phyloP scores from a whole-genome alignment of 2,113 vertebrate genomes.

The Corythornis cristatus region DNA sequence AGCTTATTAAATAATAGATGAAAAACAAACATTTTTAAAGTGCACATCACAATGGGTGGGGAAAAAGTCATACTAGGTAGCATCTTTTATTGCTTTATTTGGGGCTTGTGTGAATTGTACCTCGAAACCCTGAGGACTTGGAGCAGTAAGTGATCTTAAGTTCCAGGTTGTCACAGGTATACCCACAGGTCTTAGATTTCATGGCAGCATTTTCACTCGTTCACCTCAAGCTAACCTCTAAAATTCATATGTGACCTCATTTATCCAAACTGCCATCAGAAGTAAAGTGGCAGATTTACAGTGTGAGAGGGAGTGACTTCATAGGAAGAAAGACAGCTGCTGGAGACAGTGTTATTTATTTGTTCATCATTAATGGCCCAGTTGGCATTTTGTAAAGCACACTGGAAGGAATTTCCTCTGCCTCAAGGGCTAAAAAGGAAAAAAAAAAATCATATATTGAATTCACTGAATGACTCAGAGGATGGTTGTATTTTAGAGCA shows the following conservation, averaged over 20 bases:
- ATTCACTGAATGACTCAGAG: not conserved
- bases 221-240: slow-evolving; percentile 15
- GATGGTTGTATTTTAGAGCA: not conserved
- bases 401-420: not conserved
- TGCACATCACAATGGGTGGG: slow-evolving; percentile 25
- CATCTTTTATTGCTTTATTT: slow-evolving; percentile 42
- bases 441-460: not conserved
- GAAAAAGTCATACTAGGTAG: slow-evolving; percentile 1
- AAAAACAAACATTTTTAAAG: slow-evolving; percentile 55
- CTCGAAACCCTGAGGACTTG: slow-evolving; percentile 25
- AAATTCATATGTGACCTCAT: not conserved
- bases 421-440: not conserved
- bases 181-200: not conserved
- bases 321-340: not conserved
- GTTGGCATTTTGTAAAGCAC: not conserved
- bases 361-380: slow-evolving; percentile 11
- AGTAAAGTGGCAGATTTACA: not conserved
- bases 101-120: slow-evolving; percentile 6
- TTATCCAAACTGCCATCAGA: not conserved
- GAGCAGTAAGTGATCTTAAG: not conserved
- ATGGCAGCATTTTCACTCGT: not conserved
- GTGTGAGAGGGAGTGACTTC: slow-evolving; percentile 1
- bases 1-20: slow-evolving; percentile 69
- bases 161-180: not conserved
- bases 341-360: slow-evolving; percentile 25